phyloP scores from a whole-genome alignment of 2,888 invertebrate genomes.

The Morpho deidamia region DNA sequence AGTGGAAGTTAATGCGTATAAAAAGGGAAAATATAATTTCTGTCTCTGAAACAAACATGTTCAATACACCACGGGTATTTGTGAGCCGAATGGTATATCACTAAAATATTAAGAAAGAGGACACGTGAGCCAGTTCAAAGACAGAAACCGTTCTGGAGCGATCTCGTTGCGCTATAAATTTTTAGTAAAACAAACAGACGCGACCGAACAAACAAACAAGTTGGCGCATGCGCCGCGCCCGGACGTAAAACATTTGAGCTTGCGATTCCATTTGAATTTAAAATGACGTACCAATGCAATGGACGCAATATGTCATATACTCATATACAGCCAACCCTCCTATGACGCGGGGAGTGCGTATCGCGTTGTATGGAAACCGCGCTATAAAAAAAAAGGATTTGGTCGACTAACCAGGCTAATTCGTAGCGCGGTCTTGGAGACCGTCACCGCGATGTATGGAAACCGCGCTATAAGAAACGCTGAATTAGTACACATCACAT shows the following conservation, averaged over 20 bases:
- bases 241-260: constrained; percentile 8
- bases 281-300: not conserved
- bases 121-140: constrained; percentile 46
- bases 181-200: constrained; percentile 65
- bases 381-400: too few species aligned
- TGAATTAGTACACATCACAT: too few species aligned
- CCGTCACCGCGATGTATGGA: too few species aligned
- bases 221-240: constrained; percentile 40
- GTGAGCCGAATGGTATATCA: constrained; percentile 8
- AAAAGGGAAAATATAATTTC: not conserved
- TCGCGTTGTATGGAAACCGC: too few species aligned
- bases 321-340: too few species aligned
- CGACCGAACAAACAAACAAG: constrained; percentile 50
- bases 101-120: constrained; percentile 23
- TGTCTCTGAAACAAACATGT: not conserved
- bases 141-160: constrained; percentile 37
- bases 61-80: not conserved
- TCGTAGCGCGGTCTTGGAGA: too few species aligned
- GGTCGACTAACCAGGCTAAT: too few species aligned
- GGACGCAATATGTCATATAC: not conserved
- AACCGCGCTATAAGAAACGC: too few species aligned
- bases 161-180: constrained; percentile 57
- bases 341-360: too few species aligned
- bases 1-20: too few species aligned
- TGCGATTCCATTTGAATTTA: constrained; percentile 4